Evolutionary conservation across 2,797 vertebrate species (phyloP), one percentile per base, ranked within the genome.

Genomic region (Cryptoblepharus egeriae): DNA sequence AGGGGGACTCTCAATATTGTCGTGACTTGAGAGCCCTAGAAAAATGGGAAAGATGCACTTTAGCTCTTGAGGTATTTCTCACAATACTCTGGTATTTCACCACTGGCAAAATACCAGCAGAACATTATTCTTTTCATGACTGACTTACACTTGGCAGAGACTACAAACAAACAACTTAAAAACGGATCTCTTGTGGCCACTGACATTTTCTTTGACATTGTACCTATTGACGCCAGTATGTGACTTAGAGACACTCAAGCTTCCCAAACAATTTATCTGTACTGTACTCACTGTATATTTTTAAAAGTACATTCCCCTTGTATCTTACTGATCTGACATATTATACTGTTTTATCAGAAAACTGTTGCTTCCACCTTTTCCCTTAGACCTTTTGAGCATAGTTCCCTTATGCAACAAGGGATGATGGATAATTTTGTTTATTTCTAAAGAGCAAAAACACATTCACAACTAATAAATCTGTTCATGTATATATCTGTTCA

Each of bases 51-150:
- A 69, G n/a, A 4, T 26, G 30, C 10, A 45, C 88, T 88, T 87
- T 78, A 84, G 73, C 85, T 86, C 64, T 89, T 83, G 71, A 11
- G 55, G 60, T 49, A 65, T 37, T 81, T 88, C 82, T 90, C 86
- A 78, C 42, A 82, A 57, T 77, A 75, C 22, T 52, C 63, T 55
- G 79, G 24, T 61, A 63, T 84, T 86, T 86, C 13, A 78, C 52
- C 39, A 10, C 39, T 85, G 74, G 77, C 60, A 64, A 32, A 77
- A 63, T 26, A 85, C 60, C 26, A 87, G 57, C 42, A 86, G 69
- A 84, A 90, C 72, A 32, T n/a, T 74, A 67, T 58, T 80, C 85
- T 83, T 88, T 65, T 37, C 68, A 77, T 84, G 63, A 82, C 57
- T 80, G 55, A 83, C 4, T 90, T 30, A 64, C 64, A 68, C 69